These are phyloP conservation scores for Troides helena DNA, from an alignment of 2,888 invertebrate species.

Conservation along the genomic window DNA sequence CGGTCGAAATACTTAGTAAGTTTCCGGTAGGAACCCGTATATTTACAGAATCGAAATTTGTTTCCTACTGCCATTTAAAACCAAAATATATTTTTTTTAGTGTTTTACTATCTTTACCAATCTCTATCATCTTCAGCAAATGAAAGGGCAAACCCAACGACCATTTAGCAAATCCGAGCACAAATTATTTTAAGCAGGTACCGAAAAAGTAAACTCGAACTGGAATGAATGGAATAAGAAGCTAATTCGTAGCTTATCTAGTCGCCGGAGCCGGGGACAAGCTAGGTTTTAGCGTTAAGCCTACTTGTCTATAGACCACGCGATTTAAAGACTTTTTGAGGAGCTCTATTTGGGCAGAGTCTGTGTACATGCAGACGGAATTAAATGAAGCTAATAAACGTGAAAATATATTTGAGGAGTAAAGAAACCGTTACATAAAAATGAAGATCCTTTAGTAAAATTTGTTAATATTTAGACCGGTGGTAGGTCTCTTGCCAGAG, in stretches of 20 bases:
- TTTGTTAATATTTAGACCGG: too few species aligned
- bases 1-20: too few species aligned
- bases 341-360: constrained; percentile 13
- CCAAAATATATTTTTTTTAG: too few species aligned
- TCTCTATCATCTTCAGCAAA: too few species aligned
- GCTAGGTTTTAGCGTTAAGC: constrained; percentile 23
- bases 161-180: constrained; percentile 8
- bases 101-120: too few species aligned
- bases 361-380: neutral
- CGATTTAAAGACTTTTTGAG: constrained; percentile 14
- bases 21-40: too few species aligned
- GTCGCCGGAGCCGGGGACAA: constrained; percentile 15
- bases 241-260: constrained; percentile 24
- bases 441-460: too few species aligned
- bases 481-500: too few species aligned
- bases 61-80: too few species aligned
- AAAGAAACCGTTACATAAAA: too few species aligned
- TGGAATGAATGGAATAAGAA: constrained; percentile 22
- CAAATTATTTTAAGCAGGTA: constrained; percentile 10
- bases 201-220: neutral
- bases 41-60: too few species aligned
- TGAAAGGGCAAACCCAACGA: neutral
- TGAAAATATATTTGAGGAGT: too few species aligned
- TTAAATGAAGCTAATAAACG: neutral
- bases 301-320: constrained; percentile 22